These are phyloP conservation scores for Coryphaenoides rupestris DNA, from an alignment of 2,113 vertebrate genomes.

Conservation along the genomic window DNA sequence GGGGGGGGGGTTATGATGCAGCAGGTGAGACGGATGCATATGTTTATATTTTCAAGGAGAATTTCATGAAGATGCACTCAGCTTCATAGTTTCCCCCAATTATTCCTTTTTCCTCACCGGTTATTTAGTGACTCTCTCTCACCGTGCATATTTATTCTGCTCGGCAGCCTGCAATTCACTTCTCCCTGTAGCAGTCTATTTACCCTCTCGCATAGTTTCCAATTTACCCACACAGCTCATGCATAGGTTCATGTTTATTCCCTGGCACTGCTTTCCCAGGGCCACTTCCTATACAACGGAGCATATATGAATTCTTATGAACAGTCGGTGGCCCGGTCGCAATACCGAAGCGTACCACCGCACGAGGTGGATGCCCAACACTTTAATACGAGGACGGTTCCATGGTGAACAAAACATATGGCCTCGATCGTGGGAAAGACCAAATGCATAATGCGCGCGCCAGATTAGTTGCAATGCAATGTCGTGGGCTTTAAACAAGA, in stretches of 20 bases:
- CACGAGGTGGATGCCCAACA: too few species aligned
- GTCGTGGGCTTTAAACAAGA: too few species aligned
- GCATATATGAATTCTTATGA: too few species aligned
- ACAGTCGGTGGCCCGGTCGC: too few species aligned
- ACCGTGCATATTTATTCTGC: background rate
- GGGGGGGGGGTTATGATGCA: too few species aligned
- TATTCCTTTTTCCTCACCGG: background rate
- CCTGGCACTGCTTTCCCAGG: constrained; percentile 3
- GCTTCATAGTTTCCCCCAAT: background rate
- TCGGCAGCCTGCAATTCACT: too few species aligned
- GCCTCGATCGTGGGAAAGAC: background rate
- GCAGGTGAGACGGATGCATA: too few species aligned
- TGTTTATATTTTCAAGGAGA: too few species aligned
- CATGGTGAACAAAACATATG: too few species aligned
- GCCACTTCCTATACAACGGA: background rate
- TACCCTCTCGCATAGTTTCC: background rate
- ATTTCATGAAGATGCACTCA: too few species aligned
- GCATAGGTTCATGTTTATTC: background rate
- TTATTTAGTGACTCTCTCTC: background rate
- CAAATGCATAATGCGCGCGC: constrained; percentile 31
- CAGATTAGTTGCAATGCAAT: constrained; percentile 47
- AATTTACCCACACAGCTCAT: background rate
- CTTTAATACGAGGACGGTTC: too few species aligned
- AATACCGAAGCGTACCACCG: too few species aligned
- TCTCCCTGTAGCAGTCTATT: background rate